A percentile compares a stretch with the other conserved stretches of the same genome.
Conservation (phyloP, 2,113 vertebrate genomes). For the Bos indicus region DNA sequence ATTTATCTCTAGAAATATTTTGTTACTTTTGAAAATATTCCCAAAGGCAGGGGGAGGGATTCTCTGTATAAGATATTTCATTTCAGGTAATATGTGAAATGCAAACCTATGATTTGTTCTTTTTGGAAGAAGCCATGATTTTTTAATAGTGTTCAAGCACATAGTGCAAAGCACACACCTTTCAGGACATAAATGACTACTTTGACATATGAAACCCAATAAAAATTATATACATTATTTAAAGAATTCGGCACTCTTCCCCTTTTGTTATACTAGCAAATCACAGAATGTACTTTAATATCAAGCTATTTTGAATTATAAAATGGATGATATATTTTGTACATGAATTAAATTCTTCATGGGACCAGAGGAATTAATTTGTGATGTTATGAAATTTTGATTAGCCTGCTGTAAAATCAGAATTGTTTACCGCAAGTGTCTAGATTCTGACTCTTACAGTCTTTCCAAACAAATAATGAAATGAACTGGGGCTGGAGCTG, state of each 20-base stretch:
- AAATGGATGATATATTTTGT: constrained; percentile 64
- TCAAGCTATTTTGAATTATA: constrained; percentile 54
- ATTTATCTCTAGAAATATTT: neutral
- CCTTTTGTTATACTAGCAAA: constrained; percentile 42
- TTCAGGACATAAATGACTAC: constrained; percentile 69
- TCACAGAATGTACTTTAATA: constrained; percentile 35
- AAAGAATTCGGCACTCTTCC: constrained; percentile 43
- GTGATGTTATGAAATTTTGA: constrained; percentile 46
- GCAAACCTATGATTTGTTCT: constrained; percentile 44
- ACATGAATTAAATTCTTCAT: constrained; percentile 13
- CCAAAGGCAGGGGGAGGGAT: neutral
- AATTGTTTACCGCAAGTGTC: constrained; percentile 52
- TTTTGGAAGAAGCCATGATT: constrained; percentile 47
- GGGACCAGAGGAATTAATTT: constrained; percentile 13
- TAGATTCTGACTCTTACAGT: constrained; percentile 51
- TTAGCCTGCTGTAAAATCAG: constrained; percentile 24
- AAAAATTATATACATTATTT: constrained; percentile 75
- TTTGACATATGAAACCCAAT: constrained; percentile 69
- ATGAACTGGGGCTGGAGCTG: constrained; percentile 49
- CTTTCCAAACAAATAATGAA: constrained; percentile 68
- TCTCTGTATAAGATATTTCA: constrained; percentile 8
- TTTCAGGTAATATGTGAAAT: constrained; percentile 35
- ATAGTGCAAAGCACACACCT: constrained; percentile 13
- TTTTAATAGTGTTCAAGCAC: constrained; percentile 47
- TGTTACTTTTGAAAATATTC: constrained; percentile 24